phyloP scores from a whole-genome alignment of 2,113 vertebrate species.

The Trichomycterus rosablanca region DNA sequence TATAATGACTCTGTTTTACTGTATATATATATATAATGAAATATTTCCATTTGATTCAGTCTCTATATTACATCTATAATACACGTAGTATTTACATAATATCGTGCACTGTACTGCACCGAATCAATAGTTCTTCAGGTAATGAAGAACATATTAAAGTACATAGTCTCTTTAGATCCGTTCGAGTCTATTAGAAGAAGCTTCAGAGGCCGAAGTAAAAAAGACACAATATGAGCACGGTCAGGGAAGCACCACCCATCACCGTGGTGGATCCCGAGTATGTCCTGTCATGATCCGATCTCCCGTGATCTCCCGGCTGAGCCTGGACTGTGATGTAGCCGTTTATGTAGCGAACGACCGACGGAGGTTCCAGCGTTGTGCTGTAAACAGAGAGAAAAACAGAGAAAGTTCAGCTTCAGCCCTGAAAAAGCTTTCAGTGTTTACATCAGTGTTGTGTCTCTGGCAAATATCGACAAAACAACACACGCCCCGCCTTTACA shows the following conservation, averaged over 20 bases:
- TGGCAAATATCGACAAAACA: neutral
- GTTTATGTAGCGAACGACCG: slow-evolving; percentile 71
- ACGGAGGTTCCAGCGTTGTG: slow-evolving; percentile 61
- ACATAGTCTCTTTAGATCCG: no score
- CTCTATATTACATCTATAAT: slow-evolving; percentile 61
- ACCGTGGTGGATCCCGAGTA: slow-evolving; percentile 39
- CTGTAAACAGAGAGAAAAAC: slow-evolving; percentile 54
- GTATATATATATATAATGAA: slow-evolving; percentile 42
- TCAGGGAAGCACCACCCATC: slow-evolving; percentile 38
- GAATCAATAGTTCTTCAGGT: slow-evolving; percentile 59
- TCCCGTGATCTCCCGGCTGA: slow-evolving; percentile 32
- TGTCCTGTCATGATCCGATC: slow-evolving; percentile 44
- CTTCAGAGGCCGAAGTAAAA: slow-evolving; percentile 15
- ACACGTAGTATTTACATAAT: slow-evolving; percentile 56
- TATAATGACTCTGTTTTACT: slow-evolving; percentile 43
- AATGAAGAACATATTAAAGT: no score
- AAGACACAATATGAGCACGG: slow-evolving; percentile 49
- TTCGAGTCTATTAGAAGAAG: neutral
- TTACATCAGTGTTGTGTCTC: neutral
- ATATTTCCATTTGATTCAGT: slow-evolving; percentile 45
- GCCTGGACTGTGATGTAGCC: slow-evolving; percentile 70
- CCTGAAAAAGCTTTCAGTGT: neutral
- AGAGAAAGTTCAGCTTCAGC: neutral
- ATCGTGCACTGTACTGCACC: slow-evolving; percentile 58
- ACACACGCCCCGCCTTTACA: slow-evolving; percentile 1